Percentiles rank a stretch among this genome's conserved stretches.
phyloP scores from a whole-genome alignment of 1,140 invertebrate genomes.

The Portunus trituberculatus region DNA sequence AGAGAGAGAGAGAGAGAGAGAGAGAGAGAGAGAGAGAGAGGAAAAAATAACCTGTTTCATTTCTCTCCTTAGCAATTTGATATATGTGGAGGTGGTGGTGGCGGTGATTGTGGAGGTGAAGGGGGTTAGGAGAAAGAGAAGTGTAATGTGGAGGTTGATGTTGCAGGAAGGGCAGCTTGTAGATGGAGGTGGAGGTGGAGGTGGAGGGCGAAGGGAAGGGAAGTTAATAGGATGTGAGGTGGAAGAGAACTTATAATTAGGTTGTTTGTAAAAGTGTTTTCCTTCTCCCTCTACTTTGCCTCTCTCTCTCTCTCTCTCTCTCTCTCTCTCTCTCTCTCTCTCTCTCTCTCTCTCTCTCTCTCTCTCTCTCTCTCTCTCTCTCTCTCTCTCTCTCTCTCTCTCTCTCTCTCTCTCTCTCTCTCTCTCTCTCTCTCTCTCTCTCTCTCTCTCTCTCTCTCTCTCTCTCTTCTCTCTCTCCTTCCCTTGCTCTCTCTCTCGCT shows the following conservation, averaged over 20 bases:
- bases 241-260: not conserved
- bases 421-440: too few relatives aligned
- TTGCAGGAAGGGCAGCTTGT: not conserved
- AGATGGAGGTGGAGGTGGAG: not conserved
- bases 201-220: not conserved
- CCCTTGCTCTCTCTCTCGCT: too few relatives aligned
- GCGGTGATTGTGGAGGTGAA: not conserved
- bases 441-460: too few relatives aligned
- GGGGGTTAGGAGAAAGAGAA: not conserved
- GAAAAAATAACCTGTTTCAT: too few relatives aligned
- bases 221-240: not conserved
- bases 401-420: too few relatives aligned
- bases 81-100: too few relatives aligned
- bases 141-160: not conserved
- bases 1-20: not conserved
- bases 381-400: too few relatives aligned
- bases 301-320: not conserved
- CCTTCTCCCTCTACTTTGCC: not conserved
- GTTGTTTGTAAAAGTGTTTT: not conserved
- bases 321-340: too few relatives aligned
- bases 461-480: too few relatives aligned
- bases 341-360: too few relatives aligned
- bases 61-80: not conserved
- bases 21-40: not conserved
- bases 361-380: too few relatives aligned